Conservation (phyloP, 2,888 invertebrate genomes). For the Ophraella communa region DNA sequence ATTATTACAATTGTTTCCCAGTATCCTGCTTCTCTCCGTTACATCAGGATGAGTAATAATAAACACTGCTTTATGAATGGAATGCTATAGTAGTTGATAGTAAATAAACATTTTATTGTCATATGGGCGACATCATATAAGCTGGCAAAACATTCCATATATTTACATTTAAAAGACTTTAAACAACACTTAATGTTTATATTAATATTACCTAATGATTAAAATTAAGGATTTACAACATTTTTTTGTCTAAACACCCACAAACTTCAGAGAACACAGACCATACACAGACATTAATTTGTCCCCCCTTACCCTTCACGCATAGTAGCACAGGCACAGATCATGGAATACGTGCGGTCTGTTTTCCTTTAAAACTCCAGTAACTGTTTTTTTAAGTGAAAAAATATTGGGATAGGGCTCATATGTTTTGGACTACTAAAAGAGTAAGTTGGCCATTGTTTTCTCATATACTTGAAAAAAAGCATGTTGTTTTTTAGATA, state of each 20-base stretch:
- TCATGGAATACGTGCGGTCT: neutral
- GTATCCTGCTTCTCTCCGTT: slow-evolving; percentile 30
- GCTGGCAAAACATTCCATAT: slow-evolving; percentile 35
- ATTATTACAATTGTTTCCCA: slow-evolving; percentile 24
- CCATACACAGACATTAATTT: slow-evolving; percentile 43
- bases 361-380: neutral
- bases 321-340: slow-evolving; percentile 27
- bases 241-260: slow-evolving; percentile 54
- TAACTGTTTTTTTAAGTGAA: too few species aligned
- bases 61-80: slow-evolving; percentile 56
- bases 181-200: slow-evolving; percentile 21
- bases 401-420: too few species aligned
- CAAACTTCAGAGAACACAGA: slow-evolving; percentile 54
- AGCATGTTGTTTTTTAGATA: too few species aligned
- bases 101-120: slow-evolving; percentile 59
- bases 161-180: neutral
- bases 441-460: too few species aligned
- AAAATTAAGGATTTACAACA: slow-evolving; percentile 53
- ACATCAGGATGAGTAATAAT: slow-evolving; percentile 45
- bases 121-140: slow-evolving; percentile 39
- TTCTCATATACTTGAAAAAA: too few species aligned
- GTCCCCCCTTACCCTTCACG: slow-evolving; percentile 40
- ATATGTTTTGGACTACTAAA: too few species aligned
- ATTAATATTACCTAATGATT: slow-evolving; percentile 50
- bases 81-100: slow-evolving; percentile 54